phyloP scores from a whole-genome alignment of 2,888 invertebrate species.

The Drosophila mulleri region DNA sequence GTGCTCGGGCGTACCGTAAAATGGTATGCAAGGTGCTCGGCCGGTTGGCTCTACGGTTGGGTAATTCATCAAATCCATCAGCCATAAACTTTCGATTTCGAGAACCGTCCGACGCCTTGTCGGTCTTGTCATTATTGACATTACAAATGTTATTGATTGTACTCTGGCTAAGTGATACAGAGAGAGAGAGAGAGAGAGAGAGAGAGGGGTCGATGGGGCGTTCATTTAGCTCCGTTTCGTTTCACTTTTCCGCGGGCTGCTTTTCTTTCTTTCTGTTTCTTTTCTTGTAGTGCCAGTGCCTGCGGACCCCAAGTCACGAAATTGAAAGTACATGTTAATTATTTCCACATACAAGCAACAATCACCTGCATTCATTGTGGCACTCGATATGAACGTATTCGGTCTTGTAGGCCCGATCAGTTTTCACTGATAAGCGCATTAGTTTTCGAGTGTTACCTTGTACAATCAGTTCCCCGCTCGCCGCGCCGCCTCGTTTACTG shows the following conservation, averaged over 20 bases:
- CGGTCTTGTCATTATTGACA: slow-evolving; percentile 77
- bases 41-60: slow-evolving; percentile 41
- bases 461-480: slow-evolving; percentile 24
- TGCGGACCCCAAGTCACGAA: slow-evolving; percentile 59
- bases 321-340: slow-evolving; percentile 81
- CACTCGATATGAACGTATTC: background rate
- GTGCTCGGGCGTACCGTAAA: slow-evolving; percentile 20
- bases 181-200: no score
- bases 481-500: slow-evolving; percentile 14
- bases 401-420: slow-evolving; percentile 51
- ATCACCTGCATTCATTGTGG: slow-evolving; percentile 72
- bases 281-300: slow-evolving; percentile 12
- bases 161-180: slow-evolving; percentile 3
- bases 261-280: slow-evolving; percentile 34
- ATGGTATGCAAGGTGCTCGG: slow-evolving; percentile 68
- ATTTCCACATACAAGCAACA: slow-evolving; percentile 72
- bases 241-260: slow-evolving; percentile 51
- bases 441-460: slow-evolving; percentile 65
- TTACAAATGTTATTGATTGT: slow-evolving; percentile 80
- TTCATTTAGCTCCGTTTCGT: slow-evolving; percentile 45
- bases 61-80: slow-evolving; percentile 71
- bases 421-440: slow-evolving; percentile 74
- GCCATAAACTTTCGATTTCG: slow-evolving; percentile 62
- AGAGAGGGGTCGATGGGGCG: background rate
- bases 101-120: slow-evolving; percentile 43